phyloP scores from a whole-genome alignment of 1,140 invertebrate species.

The Archivesica marissinica region DNA sequence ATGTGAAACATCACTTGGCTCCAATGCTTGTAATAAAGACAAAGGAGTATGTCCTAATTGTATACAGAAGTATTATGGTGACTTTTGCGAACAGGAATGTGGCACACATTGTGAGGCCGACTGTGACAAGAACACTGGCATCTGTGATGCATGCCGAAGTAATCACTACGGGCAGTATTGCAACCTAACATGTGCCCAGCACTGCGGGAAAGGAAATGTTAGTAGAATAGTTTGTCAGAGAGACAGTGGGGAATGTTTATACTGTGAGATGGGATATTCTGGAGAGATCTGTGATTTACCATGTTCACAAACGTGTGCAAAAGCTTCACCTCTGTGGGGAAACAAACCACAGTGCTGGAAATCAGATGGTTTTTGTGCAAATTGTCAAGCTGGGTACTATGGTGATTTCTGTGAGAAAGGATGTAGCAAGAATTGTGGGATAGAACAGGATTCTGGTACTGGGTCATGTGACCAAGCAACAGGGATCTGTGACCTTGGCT shows the following conservation, averaged over 20 bases:
- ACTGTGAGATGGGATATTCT: conserved; percentile 10
- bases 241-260: conserved; percentile 17
- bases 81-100: neutral
- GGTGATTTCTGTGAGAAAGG: neutral
- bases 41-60: conserved; percentile 11
- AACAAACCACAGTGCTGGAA: neutral
- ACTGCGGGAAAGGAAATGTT: neutral
- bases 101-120: conserved; percentile 6
- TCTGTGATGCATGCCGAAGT: conserved; percentile 28
- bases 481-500: conserved; percentile 3
- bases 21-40: neutral
- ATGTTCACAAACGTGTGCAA: conserved; percentile 6
- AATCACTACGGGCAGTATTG: neutral
- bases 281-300: neutral
- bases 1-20: neutral
- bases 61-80: conserved; percentile 13
- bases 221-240: conserved; percentile 13
- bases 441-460: neutral
- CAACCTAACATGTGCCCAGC: neutral
- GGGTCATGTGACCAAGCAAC: conserved; percentile 8
- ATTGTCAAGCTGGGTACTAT: conserved; percentile 4
- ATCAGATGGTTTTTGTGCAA: neutral
- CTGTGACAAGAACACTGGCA: conserved; percentile 14
- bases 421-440: neutral
- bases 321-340: neutral